These are phyloP conservation scores for Calcarius lapponicus DNA, from an alignment of 2,797 vertebrate species.

Conservation along the genomic window DNA sequence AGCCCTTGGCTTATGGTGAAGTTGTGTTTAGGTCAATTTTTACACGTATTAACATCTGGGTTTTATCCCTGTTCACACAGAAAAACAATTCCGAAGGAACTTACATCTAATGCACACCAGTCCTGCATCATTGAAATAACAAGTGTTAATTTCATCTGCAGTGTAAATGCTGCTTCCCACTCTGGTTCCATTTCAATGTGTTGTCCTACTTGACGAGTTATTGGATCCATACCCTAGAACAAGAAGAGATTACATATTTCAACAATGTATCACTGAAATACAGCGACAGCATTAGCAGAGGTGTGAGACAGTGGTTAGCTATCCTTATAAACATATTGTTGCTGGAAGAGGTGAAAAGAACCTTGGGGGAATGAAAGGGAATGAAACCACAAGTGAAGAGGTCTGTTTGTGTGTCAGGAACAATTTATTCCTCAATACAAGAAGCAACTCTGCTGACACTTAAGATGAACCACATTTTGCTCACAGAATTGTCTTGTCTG, in stretches of 20 bases:
- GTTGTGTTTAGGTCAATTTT: background rate
- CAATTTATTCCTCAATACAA: background rate
- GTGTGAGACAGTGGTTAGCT: background rate
- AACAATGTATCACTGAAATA: background rate
- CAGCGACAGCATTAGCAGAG: background rate
- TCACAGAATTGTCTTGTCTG: background rate
- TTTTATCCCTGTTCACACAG: background rate
- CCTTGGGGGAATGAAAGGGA: background rate
- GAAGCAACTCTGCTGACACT: background rate
- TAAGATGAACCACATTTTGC: background rate
- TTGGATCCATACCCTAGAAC: conserved; percentile 94
- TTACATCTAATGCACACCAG: conserved; percentile 93
- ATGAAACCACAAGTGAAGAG: background rate
- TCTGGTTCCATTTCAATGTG: conserved; percentile 99
- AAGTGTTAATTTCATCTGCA: conserved; percentile 96
- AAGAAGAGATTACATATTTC: background rate
- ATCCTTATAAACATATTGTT: background rate
- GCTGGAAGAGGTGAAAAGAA: background rate
- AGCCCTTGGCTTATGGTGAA: background rate
- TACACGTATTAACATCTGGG: background rate
- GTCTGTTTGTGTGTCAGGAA: background rate
- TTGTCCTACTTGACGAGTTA: conserved; percentile 95
- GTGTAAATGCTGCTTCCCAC: conserved; percentile 96
- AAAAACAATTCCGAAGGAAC: conserved; percentile 55
- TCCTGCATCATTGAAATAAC: conserved; percentile 98